Evolutionary conservation across 2,888 invertebrate species (phyloP).

Genomic region (Agrilus biguttatus): DNA sequence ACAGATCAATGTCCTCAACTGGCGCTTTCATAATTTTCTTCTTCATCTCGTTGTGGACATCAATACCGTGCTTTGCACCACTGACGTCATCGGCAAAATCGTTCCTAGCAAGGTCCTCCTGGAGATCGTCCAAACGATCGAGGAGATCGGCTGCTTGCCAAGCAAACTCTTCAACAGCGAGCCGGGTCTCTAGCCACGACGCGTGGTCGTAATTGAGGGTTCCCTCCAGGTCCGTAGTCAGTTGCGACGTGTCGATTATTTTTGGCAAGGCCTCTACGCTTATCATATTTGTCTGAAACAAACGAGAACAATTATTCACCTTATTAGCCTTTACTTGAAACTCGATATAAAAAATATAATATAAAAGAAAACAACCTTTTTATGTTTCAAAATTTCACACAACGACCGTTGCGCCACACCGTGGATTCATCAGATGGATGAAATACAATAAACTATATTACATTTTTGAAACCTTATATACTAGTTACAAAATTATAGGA

Average conservation of each 20-base stretch:
- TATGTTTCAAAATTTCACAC: too few species aligned
- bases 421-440: too few species aligned
- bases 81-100: conserved; percentile 92
- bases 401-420: too few species aligned
- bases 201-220: conserved; percentile 89
- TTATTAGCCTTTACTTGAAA: neutral
- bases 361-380: too few species aligned
- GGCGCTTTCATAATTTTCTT: conserved; percentile 87
- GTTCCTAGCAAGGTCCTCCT: conserved; percentile 82
- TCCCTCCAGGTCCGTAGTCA: conserved; percentile 89
- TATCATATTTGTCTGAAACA: conserved; percentile 82
- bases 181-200: conserved; percentile 90
- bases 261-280: conserved; percentile 89
- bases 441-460: too few species aligned
- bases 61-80: conserved; percentile 81
- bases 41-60: conserved; percentile 86
- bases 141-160: conserved; percentile 92
- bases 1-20: conserved; percentile 82
- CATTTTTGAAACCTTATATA: too few species aligned
- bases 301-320: conserved; percentile 12
- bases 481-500: too few species aligned
- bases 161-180: conserved; percentile 88
- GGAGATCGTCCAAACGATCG: conserved; percentile 82
- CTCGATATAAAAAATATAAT: too few species aligned
- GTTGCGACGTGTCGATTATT: conserved; percentile 82